These are phyloP conservation scores for Pristionchus arcanus DNA, from an alignment of 2,888 invertebrate species.

Conservation along the genomic window DNA sequence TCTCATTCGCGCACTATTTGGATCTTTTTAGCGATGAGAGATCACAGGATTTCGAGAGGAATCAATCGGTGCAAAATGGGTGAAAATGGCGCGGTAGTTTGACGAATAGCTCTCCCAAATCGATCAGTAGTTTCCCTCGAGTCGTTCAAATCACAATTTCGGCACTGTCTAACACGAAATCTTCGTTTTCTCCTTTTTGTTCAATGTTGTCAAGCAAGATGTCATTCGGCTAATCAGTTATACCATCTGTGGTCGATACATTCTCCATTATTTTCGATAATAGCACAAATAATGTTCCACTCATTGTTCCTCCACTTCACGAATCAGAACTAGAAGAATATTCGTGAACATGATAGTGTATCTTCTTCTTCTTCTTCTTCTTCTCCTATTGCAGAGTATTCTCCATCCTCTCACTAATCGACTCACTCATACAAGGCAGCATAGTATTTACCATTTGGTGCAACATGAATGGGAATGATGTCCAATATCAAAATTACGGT, in stretches of 20 bases:
- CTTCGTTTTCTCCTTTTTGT: background rate
- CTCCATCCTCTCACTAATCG: background rate
- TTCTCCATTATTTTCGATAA: background rate
- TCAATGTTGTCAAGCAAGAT: background rate
- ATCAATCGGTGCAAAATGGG: conserved; percentile 47
- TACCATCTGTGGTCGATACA: background rate
- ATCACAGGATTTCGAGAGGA: conserved; percentile 36
- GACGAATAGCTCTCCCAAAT: conserved; percentile 31
- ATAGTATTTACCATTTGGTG: conserved; percentile 1
- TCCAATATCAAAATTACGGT: background rate
- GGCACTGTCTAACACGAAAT: conserved; percentile 24
- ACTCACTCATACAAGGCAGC: background rate
- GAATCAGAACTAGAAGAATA: background rate
- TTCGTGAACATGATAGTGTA: background rate
- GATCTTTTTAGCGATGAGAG: background rate
- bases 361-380: background rate
- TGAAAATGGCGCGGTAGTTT: conserved; percentile 22
- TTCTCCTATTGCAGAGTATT: background rate
- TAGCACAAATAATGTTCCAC: background rate
- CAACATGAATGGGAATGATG: background rate
- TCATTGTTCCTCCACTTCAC: background rate
- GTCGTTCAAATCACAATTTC: conserved; percentile 12
- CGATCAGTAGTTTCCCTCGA: conserved; percentile 20
- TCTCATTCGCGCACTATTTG: background rate
- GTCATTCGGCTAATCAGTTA: background rate